These are phyloP conservation scores for Amia ocellicauda DNA, from an alignment of 2,113 vertebrate species.

Conservation along the genomic window DNA sequence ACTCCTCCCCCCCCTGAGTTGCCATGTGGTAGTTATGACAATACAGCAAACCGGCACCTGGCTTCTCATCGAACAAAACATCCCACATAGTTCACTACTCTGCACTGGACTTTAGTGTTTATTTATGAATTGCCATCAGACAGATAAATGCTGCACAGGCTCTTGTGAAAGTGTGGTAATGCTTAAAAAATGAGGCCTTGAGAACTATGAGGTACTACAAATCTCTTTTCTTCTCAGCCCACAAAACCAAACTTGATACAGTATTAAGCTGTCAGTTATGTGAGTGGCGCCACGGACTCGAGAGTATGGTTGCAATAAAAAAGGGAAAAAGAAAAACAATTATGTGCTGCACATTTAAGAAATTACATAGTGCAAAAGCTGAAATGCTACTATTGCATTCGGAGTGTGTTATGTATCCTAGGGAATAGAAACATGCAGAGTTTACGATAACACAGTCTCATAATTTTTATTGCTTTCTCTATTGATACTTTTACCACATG, in stretches of 20 bases:
- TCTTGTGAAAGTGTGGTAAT: constrained; percentile 43
- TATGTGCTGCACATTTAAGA: constrained; percentile 38
- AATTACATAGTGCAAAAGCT: constrained; percentile 27
- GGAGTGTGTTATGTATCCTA: constrained; percentile 30
- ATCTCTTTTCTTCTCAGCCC: constrained; percentile 29
- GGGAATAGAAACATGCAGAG: constrained; percentile 51
- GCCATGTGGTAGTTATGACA: too few species aligned
- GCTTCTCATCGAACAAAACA: too few species aligned
- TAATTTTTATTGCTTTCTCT: constrained; percentile 40
- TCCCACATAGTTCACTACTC: too few species aligned
- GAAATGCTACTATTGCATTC: constrained; percentile 14
- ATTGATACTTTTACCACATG: constrained; percentile 57
- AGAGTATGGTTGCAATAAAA: constrained; percentile 44
- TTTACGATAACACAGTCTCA: constrained; percentile 44
- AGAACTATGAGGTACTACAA: constrained; percentile 45
- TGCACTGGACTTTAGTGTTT: too few species aligned
- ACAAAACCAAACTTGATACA: constrained; percentile 49
- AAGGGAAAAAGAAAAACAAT: constrained; percentile 12
- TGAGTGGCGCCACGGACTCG: constrained; percentile 57
- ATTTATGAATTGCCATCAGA: constrained; percentile 50
- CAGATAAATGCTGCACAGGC: constrained; percentile 48
- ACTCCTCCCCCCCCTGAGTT: too few species aligned
- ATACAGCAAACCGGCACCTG: too few species aligned
- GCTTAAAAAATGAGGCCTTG: constrained; percentile 35
- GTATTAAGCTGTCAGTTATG: constrained; percentile 55